These are phyloP conservation scores for Arnoldichthys spilopterus DNA, from an alignment of 2,797 vertebrate genomes.

Conservation along the genomic window DNA sequence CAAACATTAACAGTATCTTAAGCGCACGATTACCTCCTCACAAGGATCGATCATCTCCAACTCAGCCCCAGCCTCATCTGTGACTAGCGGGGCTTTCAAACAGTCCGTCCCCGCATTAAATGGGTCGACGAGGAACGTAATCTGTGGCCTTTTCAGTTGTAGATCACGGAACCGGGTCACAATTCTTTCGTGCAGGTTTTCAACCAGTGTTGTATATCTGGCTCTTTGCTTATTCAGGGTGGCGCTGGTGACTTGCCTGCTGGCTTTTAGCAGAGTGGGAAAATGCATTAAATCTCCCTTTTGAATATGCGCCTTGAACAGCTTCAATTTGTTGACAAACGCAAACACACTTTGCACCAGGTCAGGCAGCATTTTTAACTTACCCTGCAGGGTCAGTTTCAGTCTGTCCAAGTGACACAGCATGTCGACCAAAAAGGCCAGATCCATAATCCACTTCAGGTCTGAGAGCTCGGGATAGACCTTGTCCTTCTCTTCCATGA, in stretches of 20 bases:
- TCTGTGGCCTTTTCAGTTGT: slow-evolving; percentile 59
- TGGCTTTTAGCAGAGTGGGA: slow-evolving; percentile 48
- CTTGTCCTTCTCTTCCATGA: slow-evolving; percentile 30
- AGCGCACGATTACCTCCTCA: slow-evolving; percentile 49
- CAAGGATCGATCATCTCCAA: slow-evolving; percentile 52
- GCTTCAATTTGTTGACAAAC: slow-evolving; percentile 58
- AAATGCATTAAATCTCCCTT: slow-evolving; percentile 57
- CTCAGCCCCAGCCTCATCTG: slow-evolving; percentile 18
- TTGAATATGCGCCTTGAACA: slow-evolving; percentile 55
- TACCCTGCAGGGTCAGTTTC: slow-evolving; percentile 13
- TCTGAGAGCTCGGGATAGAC: slow-evolving; percentile 31
- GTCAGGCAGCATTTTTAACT: slow-evolving; percentile 33
- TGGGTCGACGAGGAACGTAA: slow-evolving; percentile 52
- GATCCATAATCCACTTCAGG: slow-evolving; percentile 23
- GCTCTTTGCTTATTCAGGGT: slow-evolving; percentile 29
- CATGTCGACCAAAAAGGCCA: slow-evolving; percentile 40
- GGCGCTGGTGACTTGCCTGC: slow-evolving; percentile 37
- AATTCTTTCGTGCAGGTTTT: slow-evolving; percentile 56
- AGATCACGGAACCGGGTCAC: slow-evolving; percentile 50
- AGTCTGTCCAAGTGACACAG: slow-evolving; percentile 31
- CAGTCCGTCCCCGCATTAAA: slow-evolving; percentile 47
- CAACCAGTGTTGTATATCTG: slow-evolving; percentile 48
- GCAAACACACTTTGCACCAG: slow-evolving; percentile 39
- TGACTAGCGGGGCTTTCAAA: slow-evolving; percentile 54
- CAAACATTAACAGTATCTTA: slow-evolving; percentile 41